Evolutionary conservation across 2,888 invertebrate genomes (phyloP), one percentile per base, ranked within the genome.

Genomic region (Elegia similella): DNA sequence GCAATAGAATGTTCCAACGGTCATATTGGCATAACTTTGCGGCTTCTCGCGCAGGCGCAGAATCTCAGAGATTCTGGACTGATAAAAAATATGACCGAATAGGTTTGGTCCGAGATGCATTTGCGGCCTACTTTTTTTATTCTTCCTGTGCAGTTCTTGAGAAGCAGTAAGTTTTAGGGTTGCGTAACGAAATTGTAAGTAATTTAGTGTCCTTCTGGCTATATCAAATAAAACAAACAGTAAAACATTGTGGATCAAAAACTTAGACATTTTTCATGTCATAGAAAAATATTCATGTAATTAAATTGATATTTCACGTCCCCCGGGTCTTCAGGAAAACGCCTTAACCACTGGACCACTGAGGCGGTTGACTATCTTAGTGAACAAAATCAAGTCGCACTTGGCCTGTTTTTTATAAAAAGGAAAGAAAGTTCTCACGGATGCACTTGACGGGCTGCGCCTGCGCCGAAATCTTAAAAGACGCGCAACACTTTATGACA

Each of bases 351-450:
- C n/a, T n/a, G n/a, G n/a, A n/a, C n/a, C n/a, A n/a, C n/a, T n/a
- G n/a, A n/a, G n/a, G n/a, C n/a, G n/a, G n/a, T n/a, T n/a, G n/a
- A n/a, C n/a, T n/a, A n/a, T n/a, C n/a, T n/a, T n/a, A n/a, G n/a
- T n/a, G n/a, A n/a, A n/a, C n/a, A n/a, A n/a, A n/a, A n/a, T n/a
- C n/a, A n/a, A n/a, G n/a, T 23, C 23, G 5, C 23, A 23, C 23
- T 23, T 23, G 23, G 23, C 23, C 23, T 23, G 10, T 1, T 16
- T 38, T 10, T 16, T 38, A 5, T 15, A 48, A 56, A 48, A 38
- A 48, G 42, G 23, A 42, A 55, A 13, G n/a, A 30, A 34, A 55
- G 32, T 56, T 56, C 56, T 56, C 56, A 56, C 56, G 56, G 56
- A 7, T 47, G 48, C 56, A 48, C 23, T 42, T 56, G 46, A 44